Conservation (phyloP, 2,113 vertebrate genomes). For the Martes martes region DNA sequence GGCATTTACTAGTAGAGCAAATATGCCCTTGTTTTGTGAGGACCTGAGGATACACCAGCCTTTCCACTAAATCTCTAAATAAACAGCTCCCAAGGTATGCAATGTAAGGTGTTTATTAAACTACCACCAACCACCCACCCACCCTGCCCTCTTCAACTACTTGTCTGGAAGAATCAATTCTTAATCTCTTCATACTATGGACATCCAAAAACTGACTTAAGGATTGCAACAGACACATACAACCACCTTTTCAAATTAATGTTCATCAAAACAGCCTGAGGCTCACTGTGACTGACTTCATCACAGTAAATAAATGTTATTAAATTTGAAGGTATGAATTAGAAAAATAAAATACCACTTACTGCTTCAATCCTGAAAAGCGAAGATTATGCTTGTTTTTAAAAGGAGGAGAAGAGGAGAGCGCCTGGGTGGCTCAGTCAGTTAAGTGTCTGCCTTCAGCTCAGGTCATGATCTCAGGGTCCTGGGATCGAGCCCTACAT, state of each 20-base stretch:
- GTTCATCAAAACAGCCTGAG: not conserved
- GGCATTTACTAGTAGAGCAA: not conserved
- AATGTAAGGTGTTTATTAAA: not conserved
- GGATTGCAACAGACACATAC: not conserved
- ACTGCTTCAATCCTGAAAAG: not conserved
- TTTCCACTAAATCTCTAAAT: not conserved
- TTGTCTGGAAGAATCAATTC: not conserved
- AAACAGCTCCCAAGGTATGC: not conserved
- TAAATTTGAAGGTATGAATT: conserved; percentile 15
- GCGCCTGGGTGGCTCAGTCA: not conserved
- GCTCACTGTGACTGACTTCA: not conserved
- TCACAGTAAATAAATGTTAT: conserved; percentile 15
- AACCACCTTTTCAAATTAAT: conserved; percentile 7
- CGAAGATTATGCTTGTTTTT: not conserved
- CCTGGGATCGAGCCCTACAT: too few relatives aligned
- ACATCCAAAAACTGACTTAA: not conserved
- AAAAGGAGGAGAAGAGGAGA: not conserved
- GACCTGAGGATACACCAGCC: not conserved
- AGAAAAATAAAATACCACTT: conserved; percentile 47
- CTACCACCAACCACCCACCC: not conserved
- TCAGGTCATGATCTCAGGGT: too few relatives aligned
- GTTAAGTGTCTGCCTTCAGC: not conserved
- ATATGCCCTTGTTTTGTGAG: not conserved
- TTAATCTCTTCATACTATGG: not conserved
- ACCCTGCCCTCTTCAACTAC: not conserved